phyloP scores from a whole-genome alignment of 2,888 invertebrate genomes.

The Megaustenia siamemsis region DNA sequence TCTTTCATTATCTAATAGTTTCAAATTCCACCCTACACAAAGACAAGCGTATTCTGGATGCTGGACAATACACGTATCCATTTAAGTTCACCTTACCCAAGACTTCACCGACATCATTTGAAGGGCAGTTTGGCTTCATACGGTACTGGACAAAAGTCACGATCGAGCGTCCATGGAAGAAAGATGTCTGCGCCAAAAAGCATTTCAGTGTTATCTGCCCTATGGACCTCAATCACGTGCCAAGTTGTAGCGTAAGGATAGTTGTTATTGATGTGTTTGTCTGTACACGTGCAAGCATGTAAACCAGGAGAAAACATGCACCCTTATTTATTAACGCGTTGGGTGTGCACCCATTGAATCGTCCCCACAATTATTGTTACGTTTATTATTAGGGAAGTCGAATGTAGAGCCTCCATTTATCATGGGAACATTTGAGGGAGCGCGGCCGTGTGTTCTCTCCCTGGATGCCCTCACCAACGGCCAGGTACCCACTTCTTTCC shows the following conservation, averaged over 20 bases:
- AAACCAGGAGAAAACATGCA: too few relatives aligned
- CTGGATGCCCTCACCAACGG: too few relatives aligned
- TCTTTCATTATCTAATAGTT: not conserved
- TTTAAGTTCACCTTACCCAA: slow-evolving; percentile 88
- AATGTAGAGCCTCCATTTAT: too few relatives aligned
- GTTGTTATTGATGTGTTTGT: not conserved
- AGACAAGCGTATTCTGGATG: slow-evolving; percentile 74
- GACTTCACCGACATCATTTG: slow-evolving; percentile 73
- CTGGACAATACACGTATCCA: slow-evolving; percentile 88
- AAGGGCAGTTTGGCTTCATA: slow-evolving; percentile 83
- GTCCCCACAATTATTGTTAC: too few relatives aligned
- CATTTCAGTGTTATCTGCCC: slow-evolving; percentile 90
- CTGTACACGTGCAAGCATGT: not conserved
- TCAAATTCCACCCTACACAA: not conserved
- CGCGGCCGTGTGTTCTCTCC: too few relatives aligned
- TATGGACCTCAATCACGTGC: slow-evolving; percentile 87
- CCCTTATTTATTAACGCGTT: too few relatives aligned
- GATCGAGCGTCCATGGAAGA: slow-evolving; percentile 89
- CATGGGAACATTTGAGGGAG: too few relatives aligned
- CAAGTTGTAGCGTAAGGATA: slow-evolving; percentile 71
- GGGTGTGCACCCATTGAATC: too few relatives aligned
- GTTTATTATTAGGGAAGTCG: too few relatives aligned
- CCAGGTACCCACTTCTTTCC: too few relatives aligned
- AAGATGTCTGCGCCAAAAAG: slow-evolving; percentile 90
- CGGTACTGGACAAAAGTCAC: slow-evolving; percentile 89